Evolutionary conservation across 1,140 invertebrate species (phyloP).

Genomic region (Ephestia elutella): DNA sequence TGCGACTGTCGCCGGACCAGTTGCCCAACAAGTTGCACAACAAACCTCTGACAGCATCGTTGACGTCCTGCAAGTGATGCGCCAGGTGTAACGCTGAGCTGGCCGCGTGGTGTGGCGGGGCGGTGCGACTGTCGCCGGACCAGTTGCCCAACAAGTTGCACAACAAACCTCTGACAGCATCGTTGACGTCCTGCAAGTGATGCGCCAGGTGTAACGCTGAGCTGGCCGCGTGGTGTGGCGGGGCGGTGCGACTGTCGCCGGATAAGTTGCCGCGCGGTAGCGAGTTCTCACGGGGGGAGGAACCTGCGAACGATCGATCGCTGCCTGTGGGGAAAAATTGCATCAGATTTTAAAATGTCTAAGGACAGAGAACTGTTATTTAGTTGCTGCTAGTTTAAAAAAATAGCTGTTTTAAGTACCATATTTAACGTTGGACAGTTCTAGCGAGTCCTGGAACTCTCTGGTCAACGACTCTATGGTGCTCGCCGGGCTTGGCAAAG

Average conservation of each 20-base stretch:
- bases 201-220: too few species aligned
- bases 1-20: too few species aligned
- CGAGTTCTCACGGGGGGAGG: not conserved
- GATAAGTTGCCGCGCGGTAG: not conserved
- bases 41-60: conserved; percentile 32
- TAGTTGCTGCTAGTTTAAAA: too few species aligned
- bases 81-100: conserved; percentile 15
- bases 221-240: conserved; percentile 3
- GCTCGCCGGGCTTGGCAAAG: conserved; percentile 83
- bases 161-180: too few species aligned
- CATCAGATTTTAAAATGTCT: not conserved
- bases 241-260: conserved; percentile 3
- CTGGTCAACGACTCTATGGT: conserved; percentile 86
- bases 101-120: conserved; percentile 8
- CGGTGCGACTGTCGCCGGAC: not conserved
- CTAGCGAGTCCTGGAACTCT: conserved; percentile 86
- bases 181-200: too few species aligned
- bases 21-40: too few species aligned
- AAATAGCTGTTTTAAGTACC: conserved; percentile 26
- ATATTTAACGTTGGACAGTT: conserved; percentile 68
- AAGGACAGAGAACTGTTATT: too few species aligned
- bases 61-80: conserved; percentile 18
- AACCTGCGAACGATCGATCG: conserved; percentile 19
- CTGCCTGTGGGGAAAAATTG: conserved; percentile 14
- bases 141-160: not conserved